Evolutionary conservation across 2,797 vertebrate genomes (phyloP).

Genomic region (Anolis apletophallus): DNA sequence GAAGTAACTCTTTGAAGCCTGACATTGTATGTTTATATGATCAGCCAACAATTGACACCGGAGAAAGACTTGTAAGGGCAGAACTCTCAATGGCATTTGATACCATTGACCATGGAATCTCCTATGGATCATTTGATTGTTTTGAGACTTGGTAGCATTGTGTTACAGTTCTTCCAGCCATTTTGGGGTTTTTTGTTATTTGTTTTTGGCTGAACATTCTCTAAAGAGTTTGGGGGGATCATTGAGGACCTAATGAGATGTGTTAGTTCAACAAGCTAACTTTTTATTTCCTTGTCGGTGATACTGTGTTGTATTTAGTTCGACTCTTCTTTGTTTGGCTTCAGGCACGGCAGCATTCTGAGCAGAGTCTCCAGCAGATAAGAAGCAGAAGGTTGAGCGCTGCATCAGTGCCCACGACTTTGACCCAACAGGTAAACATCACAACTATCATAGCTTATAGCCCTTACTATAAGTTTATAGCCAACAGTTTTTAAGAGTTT

Average conservation of each 20-base stretch:
- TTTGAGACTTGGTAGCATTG: no score
- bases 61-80: no score
- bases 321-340: constrained; percentile 60
- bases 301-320: constrained; percentile 10
- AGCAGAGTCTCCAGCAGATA: constrained; percentile 95
- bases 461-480: background rate
- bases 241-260: background rate
- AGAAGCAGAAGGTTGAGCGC: constrained; percentile 95
- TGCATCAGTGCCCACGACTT: constrained; percentile 90
- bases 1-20: no score
- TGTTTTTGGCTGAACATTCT: no score
- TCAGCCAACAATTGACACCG: no score
- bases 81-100: no score
- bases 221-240: no score
- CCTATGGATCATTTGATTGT: no score
- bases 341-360: constrained; percentile 94
- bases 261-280: background rate
- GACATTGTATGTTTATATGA: no score
- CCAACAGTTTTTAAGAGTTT: background rate
- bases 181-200: no score
- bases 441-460: background rate
- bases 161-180: no score
- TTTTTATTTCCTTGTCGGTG: background rate
- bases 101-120: no score
- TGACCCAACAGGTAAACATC: constrained; percentile 93